Conservation (phyloP, 2,113 vertebrate genomes). For the Dryoscopus gambensis region DNA sequence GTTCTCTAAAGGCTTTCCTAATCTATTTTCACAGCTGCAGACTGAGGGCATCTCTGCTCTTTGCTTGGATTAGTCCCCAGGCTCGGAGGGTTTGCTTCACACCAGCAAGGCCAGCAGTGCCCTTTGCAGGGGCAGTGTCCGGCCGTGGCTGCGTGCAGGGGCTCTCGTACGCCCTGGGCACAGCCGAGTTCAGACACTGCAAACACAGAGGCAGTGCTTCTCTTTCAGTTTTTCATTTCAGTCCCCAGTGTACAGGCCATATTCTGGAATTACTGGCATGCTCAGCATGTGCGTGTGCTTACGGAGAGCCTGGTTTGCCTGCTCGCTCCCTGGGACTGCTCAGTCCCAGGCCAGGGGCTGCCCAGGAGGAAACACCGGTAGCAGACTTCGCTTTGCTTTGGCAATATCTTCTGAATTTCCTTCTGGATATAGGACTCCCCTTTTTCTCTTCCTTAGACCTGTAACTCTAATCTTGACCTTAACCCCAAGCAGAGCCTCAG, state of each 20-base stretch:
- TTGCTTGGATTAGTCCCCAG: neutral
- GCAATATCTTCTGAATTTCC: neutral
- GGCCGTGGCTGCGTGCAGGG: fast-evolving
- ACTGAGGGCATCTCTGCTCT: neutral
- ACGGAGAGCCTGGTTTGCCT: neutral
- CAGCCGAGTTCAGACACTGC: neutral
- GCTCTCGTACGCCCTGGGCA: fast-evolving
- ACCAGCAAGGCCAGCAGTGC: neutral
- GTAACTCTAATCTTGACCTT: neutral
- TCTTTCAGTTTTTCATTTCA: neutral
- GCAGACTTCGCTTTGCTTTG: neutral
- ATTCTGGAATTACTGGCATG: neutral
- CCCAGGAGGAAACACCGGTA: neutral
- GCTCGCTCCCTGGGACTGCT: neutral
- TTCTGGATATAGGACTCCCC: neutral
- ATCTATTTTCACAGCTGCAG: constrained; percentile 12
- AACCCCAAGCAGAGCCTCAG: neutral
- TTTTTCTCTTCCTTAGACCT: neutral
- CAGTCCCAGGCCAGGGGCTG: neutral
- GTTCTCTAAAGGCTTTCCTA: neutral
- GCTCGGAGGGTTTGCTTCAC: neutral
- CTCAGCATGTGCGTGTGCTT: neutral
- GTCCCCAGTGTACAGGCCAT: neutral
- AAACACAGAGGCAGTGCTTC: neutral
- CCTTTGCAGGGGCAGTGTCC: fast-evolving